Evolutionary conservation across 2,113 vertebrate genomes (phyloP).

Genomic region (Chloebia gouldiae): DNA sequence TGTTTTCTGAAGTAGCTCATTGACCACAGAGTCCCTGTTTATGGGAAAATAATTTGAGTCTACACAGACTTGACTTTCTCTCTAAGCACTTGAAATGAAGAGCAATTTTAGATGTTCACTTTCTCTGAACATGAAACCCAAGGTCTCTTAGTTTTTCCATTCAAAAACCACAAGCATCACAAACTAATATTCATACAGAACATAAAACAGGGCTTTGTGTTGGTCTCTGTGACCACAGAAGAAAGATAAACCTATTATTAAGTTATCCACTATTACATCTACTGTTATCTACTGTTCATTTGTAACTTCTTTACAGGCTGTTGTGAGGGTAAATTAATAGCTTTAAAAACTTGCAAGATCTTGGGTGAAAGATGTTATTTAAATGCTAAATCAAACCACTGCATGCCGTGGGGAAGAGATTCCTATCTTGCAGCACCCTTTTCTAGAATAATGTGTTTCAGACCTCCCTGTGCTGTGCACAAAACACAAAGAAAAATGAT

Average conservation of each 20-base stretch:
- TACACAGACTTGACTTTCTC: not conserved
- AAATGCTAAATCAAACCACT: constrained; percentile 48
- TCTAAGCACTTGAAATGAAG: not conserved
- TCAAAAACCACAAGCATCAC: not conserved
- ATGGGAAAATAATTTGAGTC: constrained; percentile 19
- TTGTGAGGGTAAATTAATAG: constrained; percentile 46
- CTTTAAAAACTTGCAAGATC: constrained; percentile 51
- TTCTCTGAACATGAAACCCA: constrained; percentile 1
- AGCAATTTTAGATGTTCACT: not conserved
- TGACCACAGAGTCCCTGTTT: constrained; percentile 1
- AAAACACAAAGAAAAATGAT: constrained; percentile 5
- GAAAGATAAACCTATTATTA: constrained; percentile 50
- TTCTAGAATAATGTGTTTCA: constrained; percentile 20
- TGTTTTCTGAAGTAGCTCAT: constrained; percentile 24
- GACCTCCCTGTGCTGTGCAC: not conserved
- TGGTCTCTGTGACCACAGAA: not conserved
- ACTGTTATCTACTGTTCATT: constrained; percentile 43
- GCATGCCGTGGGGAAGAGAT: not conserved
- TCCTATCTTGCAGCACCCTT: constrained; percentile 19
- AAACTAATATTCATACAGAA: constrained; percentile 42
- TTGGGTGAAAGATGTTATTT: constrained; percentile 40
- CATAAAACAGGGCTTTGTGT: constrained; percentile 22
- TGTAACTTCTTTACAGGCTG: constrained; percentile 34
- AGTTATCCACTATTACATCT: constrained; percentile 55
- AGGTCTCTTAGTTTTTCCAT: not conserved